phyloP scores from a whole-genome alignment of 2,888 invertebrate genomes.

The Siphonodentalium dalli region DNA sequence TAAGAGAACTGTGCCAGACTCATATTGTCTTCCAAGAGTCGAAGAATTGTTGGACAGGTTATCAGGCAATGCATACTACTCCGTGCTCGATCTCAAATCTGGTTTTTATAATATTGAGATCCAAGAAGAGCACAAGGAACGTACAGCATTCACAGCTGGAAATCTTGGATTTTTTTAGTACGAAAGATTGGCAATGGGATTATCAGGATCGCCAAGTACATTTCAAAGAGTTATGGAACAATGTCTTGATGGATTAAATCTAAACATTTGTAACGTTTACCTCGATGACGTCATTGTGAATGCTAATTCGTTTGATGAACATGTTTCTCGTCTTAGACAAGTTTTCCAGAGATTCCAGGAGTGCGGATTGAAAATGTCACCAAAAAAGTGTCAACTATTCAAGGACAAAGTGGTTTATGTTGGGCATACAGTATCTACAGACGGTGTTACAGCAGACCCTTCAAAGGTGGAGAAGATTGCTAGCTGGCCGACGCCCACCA shows the following conservation, averaged over 20 bases:
- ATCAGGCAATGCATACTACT: conserved; percentile 3
- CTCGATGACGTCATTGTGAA: conserved; percentile 30
- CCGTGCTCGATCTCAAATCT: conserved; percentile 9
- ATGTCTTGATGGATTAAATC: conserved; percentile 6
- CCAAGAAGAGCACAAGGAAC: conserved; percentile 16
- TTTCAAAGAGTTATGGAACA: conserved; percentile 25
- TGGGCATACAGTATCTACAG: conserved; percentile 4
- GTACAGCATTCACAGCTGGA: conserved; percentile 28
- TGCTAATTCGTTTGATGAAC: conserved; percentile 12
- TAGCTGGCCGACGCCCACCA: conserved; percentile 8
- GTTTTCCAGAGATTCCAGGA: conserved; percentile 2
- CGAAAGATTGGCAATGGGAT: conserved; percentile 23
- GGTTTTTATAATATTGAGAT: conserved; percentile 7
- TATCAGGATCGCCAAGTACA: conserved; percentile 18
- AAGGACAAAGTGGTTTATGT: conserved; percentile 5
- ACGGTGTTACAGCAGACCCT: conserved; percentile 1
- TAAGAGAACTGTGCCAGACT: no score
- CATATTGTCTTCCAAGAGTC: no score
- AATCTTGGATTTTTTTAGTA: conserved; percentile 21
- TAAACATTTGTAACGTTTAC: conserved; percentile 18
- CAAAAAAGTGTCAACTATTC: conserved; percentile 12
- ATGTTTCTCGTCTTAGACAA: conserved; percentile 1
- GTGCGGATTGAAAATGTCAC: conserved; percentile 5
- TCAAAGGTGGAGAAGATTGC: conserved; percentile 1
- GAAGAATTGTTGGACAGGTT: no score